Conservation (phyloP, 1,140 invertebrate genomes). For the Temnothorax longispinosus region DNA sequence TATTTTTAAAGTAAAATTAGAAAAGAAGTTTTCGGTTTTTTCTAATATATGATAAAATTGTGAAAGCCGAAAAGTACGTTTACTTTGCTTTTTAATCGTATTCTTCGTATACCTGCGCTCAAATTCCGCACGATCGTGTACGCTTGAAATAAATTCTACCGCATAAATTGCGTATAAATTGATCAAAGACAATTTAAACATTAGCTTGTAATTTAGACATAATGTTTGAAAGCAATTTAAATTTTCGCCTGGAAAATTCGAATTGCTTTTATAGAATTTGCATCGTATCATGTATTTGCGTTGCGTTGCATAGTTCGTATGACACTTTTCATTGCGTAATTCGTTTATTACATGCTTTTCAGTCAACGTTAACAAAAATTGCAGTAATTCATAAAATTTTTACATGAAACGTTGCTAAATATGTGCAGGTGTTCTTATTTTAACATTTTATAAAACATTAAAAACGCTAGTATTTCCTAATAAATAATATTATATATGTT, state of each 20-base stretch:
- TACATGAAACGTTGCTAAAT: background rate
- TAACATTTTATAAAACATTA: background rate
- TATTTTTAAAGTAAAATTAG: background rate
- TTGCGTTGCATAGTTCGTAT: constrained; percentile 2
- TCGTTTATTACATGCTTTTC: constrained; percentile 35
- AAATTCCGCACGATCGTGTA: constrained; percentile 29
- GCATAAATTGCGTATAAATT: constrained; percentile 66
- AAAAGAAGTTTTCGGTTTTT: background rate
- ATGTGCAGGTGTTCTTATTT: background rate
- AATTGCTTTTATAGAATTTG: constrained; percentile 71
- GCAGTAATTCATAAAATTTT: constrained; percentile 6
- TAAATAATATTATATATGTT: background rate
- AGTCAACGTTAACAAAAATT: constrained; percentile 20
- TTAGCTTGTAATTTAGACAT: constrained; percentile 66
- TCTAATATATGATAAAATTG: background rate
- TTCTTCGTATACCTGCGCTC: background rate
- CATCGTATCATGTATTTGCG: constrained; percentile 59
- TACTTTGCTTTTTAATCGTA: constrained; percentile 17
- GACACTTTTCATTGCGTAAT: constrained; percentile 30
- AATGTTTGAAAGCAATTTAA: constrained; percentile 72
- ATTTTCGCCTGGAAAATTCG: constrained; percentile 70
- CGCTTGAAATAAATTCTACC: constrained; percentile 64
- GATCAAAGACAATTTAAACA: constrained; percentile 65
- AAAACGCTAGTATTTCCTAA: background rate
- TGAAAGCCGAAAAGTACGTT: background rate